Evolutionary conservation across 37 sponge, comb jelly and placozoan species (phyloP).

Genomic region (Corticium candelabrum): DNA sequence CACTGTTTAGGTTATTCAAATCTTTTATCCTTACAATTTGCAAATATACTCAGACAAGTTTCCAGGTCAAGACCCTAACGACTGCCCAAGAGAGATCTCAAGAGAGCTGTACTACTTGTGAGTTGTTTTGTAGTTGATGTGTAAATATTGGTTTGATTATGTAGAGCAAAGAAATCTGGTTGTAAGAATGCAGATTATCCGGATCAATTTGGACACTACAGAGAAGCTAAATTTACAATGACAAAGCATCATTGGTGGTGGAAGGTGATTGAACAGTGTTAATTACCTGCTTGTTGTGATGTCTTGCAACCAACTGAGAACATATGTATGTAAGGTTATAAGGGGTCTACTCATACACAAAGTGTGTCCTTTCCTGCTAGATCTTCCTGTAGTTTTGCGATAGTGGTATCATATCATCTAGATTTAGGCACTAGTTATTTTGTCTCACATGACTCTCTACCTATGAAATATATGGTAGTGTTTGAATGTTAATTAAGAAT

Average conservation of each 20-base stretch:
- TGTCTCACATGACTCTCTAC: too few species aligned
- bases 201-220: constrained; percentile 74
- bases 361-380: too few species aligned
- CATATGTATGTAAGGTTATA: too few species aligned
- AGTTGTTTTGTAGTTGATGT: neutral
- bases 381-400: too few species aligned
- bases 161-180: constrained; percentile 31
- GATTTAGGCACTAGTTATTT: too few species aligned
- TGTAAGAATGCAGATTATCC: constrained; percentile 68
- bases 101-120: constrained; percentile 28
- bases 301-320: too few species aligned
- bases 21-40: constrained; percentile 63
- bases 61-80: constrained; percentile 60
- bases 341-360: too few species aligned
- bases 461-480: too few species aligned
- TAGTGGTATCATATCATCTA: too few species aligned
- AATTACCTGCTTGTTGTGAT: neutral
- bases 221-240: constrained; percentile 60
- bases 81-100: constrained; percentile 43
- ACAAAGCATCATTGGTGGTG: constrained; percentile 97
- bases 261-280: constrained; percentile 44
- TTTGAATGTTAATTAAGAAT: too few species aligned
- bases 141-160: neutral
- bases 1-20: constrained; percentile 48
- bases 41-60: constrained; percentile 54